Evolutionary conservation across 2,113 vertebrate genomes (phyloP).

Genomic region (Semnornis frantzii): DNA sequence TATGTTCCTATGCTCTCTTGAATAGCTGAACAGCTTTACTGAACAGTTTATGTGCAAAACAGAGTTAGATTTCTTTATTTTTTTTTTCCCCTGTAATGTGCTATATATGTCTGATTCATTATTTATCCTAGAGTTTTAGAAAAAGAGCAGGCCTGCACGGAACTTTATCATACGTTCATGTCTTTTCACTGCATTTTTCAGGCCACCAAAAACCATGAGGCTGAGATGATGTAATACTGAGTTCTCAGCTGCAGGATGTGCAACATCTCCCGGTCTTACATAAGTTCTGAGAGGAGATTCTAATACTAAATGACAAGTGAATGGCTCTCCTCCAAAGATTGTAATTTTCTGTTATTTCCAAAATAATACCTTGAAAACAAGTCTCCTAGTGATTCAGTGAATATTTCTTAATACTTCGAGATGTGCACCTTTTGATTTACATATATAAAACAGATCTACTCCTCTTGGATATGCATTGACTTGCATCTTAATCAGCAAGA

Average conservation of each 20-base stretch:
- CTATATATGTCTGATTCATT: background rate
- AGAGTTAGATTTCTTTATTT: background rate
- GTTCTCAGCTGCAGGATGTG: background rate
- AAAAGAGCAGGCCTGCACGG: background rate
- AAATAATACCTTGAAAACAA: background rate
- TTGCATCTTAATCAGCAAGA: background rate
- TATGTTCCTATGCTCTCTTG: background rate
- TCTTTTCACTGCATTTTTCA: background rate
- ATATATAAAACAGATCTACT: too few relatives aligned
- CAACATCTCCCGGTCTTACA: background rate
- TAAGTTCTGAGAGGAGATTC: background rate
- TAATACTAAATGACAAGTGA: slow-evolving; percentile 8
- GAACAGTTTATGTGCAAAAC: background rate
- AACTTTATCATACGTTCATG: background rate
- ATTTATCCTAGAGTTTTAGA: background rate
- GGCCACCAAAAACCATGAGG: background rate
- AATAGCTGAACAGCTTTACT: background rate
- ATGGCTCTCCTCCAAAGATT: background rate
- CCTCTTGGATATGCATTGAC: background rate
- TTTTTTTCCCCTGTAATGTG: background rate
- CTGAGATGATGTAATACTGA: background rate
- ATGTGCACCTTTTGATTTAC: background rate
- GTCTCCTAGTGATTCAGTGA: background rate
- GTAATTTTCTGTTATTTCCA: background rate
- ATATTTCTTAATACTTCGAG: background rate